phyloP scores from a whole-genome alignment of 2,113 vertebrate species.

The Gopherus evgoodei region DNA sequence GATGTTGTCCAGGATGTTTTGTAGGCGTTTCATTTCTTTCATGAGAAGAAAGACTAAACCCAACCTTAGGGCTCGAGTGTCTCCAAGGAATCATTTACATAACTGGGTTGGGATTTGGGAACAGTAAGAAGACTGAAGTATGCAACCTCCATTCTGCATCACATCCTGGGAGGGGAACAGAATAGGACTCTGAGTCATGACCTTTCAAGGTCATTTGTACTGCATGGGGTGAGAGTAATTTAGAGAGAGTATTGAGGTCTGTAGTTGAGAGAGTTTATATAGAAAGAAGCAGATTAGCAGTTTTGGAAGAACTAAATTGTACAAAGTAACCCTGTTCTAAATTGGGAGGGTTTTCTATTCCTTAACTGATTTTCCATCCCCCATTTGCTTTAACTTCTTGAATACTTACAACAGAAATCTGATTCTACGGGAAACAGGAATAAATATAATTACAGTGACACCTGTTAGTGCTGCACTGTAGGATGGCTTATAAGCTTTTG shows the following conservation, averaged over 20 bases:
- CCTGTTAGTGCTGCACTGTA: neutral
- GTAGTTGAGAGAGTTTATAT: neutral
- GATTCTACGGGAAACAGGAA: neutral
- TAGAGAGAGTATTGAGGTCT: neutral
- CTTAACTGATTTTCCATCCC: neutral
- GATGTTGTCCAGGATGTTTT: neutral
- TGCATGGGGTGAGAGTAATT: neutral
- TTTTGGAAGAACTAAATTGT: neutral
- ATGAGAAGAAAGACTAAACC: neutral
- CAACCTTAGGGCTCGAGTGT: neutral
- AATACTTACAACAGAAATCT: neutral
- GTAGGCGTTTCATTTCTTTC: neutral
- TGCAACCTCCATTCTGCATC: neutral
- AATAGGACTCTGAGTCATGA: conserved; percentile 41
- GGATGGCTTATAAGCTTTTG: too few species aligned
- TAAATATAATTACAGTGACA: neutral
- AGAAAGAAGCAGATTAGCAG: neutral
- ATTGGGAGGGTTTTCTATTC: neutral
- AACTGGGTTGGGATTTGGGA: neutral
- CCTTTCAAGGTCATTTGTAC: conserved; percentile 62
- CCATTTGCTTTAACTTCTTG: neutral
- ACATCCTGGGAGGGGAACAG: neutral
- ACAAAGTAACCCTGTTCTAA: neutral
- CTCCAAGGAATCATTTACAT: neutral
- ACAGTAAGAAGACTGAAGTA: neutral